A percentile compares a stretch with the other conserved stretches of the same genome.
phyloP scores from a whole-genome alignment of 2,113 vertebrate genomes.

The Sisor rabdophorus region DNA sequence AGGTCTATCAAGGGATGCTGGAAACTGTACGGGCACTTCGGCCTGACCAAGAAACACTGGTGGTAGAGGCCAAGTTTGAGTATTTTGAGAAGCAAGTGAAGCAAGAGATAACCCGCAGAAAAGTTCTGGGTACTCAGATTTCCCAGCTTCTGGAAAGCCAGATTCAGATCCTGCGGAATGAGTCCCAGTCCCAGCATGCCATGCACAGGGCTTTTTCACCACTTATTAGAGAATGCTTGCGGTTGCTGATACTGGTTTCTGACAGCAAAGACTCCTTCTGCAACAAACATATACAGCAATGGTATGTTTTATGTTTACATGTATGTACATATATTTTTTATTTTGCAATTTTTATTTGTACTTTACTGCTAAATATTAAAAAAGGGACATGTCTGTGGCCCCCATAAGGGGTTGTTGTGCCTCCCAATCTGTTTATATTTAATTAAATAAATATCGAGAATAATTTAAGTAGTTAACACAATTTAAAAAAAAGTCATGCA shows the following conservation, averaged over 20 bases:
- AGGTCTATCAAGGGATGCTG: conserved; percentile 68
- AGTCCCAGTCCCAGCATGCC: conserved; percentile 59
- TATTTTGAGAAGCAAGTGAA: conserved; percentile 66
- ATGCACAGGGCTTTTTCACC: conserved; percentile 63
- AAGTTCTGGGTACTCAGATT: conserved; percentile 66
- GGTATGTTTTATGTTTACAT: conserved; percentile 14
- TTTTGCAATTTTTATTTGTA: background rate
- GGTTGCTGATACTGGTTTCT: conserved; percentile 50
- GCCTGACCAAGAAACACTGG: conserved; percentile 25
- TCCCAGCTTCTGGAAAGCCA: conserved; percentile 68
- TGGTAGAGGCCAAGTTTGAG: conserved; percentile 47
- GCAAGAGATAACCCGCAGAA: conserved; percentile 67
- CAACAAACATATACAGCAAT: conserved; percentile 37
- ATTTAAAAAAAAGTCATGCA: too few species aligned
- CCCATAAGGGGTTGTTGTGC: too few species aligned
- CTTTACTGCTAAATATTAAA: too few species aligned
- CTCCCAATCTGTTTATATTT: too few species aligned
- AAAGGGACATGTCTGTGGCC: too few species aligned
- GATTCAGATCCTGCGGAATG: conserved; percentile 59
- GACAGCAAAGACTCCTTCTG: conserved; percentile 16
- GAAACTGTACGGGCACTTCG: conserved; percentile 67
- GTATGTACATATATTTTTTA: background rate
- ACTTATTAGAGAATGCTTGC: conserved; percentile 42
- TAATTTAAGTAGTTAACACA: too few species aligned
- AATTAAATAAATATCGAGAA: too few species aligned